Base-by-base conservation (phyloP, 2,113 vertebrate genomes). In the Pachycephala philippinensis region DNA sequence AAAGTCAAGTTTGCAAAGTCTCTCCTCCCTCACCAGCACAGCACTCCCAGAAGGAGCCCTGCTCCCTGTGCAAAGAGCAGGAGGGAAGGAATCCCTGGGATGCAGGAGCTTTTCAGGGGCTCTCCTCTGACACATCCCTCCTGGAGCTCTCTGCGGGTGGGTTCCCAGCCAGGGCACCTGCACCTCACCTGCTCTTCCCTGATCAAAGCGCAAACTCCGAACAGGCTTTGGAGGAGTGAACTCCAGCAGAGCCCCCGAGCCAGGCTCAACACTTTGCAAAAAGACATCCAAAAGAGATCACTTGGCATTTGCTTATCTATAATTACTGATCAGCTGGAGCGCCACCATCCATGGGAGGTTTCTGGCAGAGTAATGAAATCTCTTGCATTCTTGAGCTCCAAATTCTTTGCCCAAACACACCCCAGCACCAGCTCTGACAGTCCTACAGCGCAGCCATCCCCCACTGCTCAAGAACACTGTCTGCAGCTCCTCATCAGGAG, bases 311-410 rank as follows among this genome's bases (percentile, higher is more conserved):
- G 69, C 76, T 90, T 88, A 76, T 93, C 94, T 96, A 18, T 71
- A 97, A 93, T 96, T 94, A 96, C 87, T 70, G 64, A 95, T 93
- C 74, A 83, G 84, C 54, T 6, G 1, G 71, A 92, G 59, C 9
- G 0, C 42, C 70, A 60, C 74, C 89, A 92, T 69, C 85, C 93
- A 66, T 10, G 74, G 85, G 88, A 84, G 54, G 72, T 11, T 93
- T 75, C 91, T 93, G 94, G 82, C 95, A 93, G 70, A 54, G n/a
- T 28, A 93, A 93, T 59, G 42, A 80, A 95, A 96, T 92, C 17
- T 7, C 59, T 92, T 10, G 3, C 85, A 60, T 94, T 94, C 93
- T 90, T 83, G 56, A 89, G 45, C 72, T 96, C 69, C 94, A 53
- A 71, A 90, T 69, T 86, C 83, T 90, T 90, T 82, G 80, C 77